Evolutionary conservation across 2,113 vertebrate species (phyloP), one percentile per base, ranked within the genome.

Genomic region (Hippocampus abdominalis): DNA sequence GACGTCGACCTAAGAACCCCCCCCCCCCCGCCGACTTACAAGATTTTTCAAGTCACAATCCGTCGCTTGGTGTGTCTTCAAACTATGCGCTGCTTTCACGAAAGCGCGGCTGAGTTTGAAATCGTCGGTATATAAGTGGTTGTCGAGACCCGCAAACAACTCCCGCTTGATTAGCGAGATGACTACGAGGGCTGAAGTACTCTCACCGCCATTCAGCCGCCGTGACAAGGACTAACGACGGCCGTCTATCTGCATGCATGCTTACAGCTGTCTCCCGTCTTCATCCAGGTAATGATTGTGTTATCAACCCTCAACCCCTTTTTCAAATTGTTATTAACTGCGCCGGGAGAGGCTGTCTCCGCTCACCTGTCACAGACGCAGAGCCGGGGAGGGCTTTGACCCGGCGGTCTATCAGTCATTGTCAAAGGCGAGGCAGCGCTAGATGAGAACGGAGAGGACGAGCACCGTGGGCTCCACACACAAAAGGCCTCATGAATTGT

Each of bases 301-400:
- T 91, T 90, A 92, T 92, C 91, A 92, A 91, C 91, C 91, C 86
- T 18, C 46, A 81, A 89, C 87, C 78, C 74, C 44, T 79, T 87
- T 86, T 80, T 85, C 81, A 89, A 90, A 91, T 85, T 87, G 85
- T 89, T 89, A 90, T 89, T 90, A 89, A 89, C 88, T 81, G 89
- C 88, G 67, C 75, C 66, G 79, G 83, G 76, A 86, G 82, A 81
- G 81, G 81, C 84, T 76, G 88, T 88, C 89, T 90, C 86, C 71
- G 73, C 83, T 89, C 84, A 88, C 83, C 87, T 86, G 87, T 84
- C 84, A 81, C 76, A 49, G 53, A 75, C 82, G 87, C 76, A 65
- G 68, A 8, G 70, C 67, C 62, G 77, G 86, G 81, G 73, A 82
- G 61, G 72, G 78, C 78, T 88, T 87, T 78, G 85, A 87, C 81